Conservation (phyloP, 2,113 vertebrate genomes). For the Copsychus sechellarum region DNA sequence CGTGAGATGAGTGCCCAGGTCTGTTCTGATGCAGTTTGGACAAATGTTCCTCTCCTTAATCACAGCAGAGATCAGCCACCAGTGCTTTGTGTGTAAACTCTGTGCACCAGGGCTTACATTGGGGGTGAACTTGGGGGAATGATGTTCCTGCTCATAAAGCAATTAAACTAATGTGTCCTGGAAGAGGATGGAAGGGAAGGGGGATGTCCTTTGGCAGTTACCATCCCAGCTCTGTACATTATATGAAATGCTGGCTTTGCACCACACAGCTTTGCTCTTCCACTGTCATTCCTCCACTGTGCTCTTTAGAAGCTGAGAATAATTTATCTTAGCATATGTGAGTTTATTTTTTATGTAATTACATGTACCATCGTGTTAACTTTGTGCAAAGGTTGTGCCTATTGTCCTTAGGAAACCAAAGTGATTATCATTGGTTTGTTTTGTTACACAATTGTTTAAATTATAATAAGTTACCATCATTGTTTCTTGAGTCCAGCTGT, state of each 20-base stretch:
- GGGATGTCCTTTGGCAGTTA: conserved; percentile 53
- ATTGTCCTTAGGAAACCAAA: conserved; percentile 80
- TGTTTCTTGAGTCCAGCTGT: conserved; percentile 81
- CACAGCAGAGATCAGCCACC: conserved; percentile 25
- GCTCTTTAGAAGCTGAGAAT: conserved; percentile 77
- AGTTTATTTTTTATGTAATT: conserved; percentile 80
- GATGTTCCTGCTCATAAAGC: conserved; percentile 43
- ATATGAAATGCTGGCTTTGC: conserved; percentile 49
- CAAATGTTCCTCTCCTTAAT: conserved; percentile 35
- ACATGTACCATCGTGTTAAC: conserved; percentile 72
- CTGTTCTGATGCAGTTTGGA: conserved; percentile 30
- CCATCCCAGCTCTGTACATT: conserved; percentile 45
- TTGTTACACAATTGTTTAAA: conserved; percentile 82
- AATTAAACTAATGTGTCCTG: conserved; percentile 53
- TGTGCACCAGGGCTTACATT: conserved; percentile 16
- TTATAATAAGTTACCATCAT: conserved; percentile 78
- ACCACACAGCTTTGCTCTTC: conserved; percentile 49
- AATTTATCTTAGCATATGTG: conserved; percentile 76
- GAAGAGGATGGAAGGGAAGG: conserved; percentile 18
- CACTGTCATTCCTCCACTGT: conserved; percentile 5
- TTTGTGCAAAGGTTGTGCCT: conserved; percentile 72
- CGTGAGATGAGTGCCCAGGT: background rate
- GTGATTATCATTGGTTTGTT: conserved; percentile 78
- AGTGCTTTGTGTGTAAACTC: conserved; percentile 47
- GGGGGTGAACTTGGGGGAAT: conserved; percentile 21